phyloP scores from a whole-genome alignment of 2,113 vertebrate species.

The Dolichotis patagonum region DNA sequence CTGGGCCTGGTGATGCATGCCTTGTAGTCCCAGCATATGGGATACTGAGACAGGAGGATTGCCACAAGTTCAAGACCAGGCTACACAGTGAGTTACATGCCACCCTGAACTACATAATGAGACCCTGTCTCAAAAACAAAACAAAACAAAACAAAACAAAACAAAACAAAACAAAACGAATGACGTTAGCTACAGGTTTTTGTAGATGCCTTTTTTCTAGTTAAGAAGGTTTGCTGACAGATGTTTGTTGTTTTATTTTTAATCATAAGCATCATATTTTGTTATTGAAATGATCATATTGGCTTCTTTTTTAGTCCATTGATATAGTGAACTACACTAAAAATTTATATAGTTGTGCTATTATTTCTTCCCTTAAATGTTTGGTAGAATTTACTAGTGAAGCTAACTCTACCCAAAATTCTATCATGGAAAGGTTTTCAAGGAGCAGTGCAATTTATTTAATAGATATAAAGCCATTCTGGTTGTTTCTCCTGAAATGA shows the following conservation, averaged over 20 bases:
- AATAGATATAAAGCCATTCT: not conserved
- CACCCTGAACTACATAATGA: not conserved
- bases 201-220: not conserved
- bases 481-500: not conserved
- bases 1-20: not conserved
- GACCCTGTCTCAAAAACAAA: not conserved
- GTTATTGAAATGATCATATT: not conserved
- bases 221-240: not conserved
- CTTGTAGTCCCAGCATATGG: not conserved
- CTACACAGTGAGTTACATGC: not conserved
- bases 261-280: not conserved
- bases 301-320: not conserved
- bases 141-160: no score
- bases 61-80: not conserved
- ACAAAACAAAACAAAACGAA: not conserved
- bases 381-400: conserved; percentile 31
- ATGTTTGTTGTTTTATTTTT: not conserved
- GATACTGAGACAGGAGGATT: not conserved
- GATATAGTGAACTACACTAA: not conserved
- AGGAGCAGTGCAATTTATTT: not conserved
- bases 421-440: not conserved
- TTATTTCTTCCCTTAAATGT: conserved; percentile 25
- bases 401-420: conserved; percentile 15
- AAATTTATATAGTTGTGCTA: conserved; percentile 8
- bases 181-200: not conserved